These are phyloP conservation scores for Silurus aristotelis DNA, from an alignment of 2,797 vertebrate genomes.

Conservation along the genomic window DNA sequence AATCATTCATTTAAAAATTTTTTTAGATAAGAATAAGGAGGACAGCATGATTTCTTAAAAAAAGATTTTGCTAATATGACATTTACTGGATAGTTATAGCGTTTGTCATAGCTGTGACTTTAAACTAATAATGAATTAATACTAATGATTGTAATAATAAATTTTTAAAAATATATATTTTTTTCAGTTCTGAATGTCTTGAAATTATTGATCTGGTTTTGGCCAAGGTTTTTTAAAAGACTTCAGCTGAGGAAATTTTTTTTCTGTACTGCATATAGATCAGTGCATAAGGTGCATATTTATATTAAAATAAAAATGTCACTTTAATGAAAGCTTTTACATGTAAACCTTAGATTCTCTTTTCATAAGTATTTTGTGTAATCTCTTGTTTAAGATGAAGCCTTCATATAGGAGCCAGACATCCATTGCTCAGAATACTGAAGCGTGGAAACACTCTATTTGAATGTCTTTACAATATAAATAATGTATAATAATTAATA, in stretches of 20 bases:
- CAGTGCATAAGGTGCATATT: not conserved
- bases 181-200: not conserved
- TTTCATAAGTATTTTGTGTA: not conserved
- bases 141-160: not conserved
- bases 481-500: constrained; percentile 16
- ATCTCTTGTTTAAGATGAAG: not conserved
- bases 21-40: not conserved
- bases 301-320: not conserved
- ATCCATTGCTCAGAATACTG: not conserved
- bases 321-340: not conserved
- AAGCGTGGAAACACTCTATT: not conserved
- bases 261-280: not conserved
- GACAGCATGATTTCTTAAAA: not conserved
- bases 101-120: not conserved
- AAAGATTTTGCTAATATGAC: not conserved
- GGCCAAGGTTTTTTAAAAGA: not conserved
- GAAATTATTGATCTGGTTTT: not conserved
- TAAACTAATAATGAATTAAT: not conserved
- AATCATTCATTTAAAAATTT: constrained; percentile 4
- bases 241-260: not conserved
- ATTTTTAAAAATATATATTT: not conserved
- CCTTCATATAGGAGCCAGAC: not conserved
- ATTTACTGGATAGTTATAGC: not conserved
- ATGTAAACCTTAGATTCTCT: not conserved
- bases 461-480: not conserved